Evolutionary conservation across 2,888 invertebrate species (phyloP), one percentile per base, ranked within the genome.

Genomic region (Apomyelois bistriatella): DNA sequence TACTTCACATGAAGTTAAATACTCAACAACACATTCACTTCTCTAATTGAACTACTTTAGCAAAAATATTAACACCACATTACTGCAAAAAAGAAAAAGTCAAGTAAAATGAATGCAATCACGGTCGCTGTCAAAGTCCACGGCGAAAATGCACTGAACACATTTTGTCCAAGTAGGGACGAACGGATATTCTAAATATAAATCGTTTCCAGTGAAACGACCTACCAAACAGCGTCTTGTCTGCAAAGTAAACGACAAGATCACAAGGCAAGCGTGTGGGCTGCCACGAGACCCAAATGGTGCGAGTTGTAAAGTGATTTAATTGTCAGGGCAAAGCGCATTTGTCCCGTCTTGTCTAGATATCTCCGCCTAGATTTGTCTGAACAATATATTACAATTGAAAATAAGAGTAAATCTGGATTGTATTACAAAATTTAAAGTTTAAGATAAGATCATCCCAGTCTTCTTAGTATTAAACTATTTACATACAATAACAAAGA

Each of bases 121-220:
- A 63, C 67, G 17, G 22, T 9, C 15, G 67, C 74, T 72, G 71
- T 71, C 70, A 74, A 77, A 72, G 76, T 74, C 67, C 73, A 73
- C 70, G 61, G 67, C 67, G 72, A 78, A 80, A 79, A 73, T 68
- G 75, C 74, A 81, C 79, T 79, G 80, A 81, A 79, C 78, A 76
- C 81, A 85, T 85, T 83, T 81, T 71, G 63, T 76, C 85, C 79
- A 83, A 81, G 77, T 83, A 82, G 78, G 85, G 82, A 74, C 78
- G 82, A 79, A 84, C 85, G 83, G 85, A 85, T 76, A 87, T 86
- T 89, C 89, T 90, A 90, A 86, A 84, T 79, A 84, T 89, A 89
- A 83, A 82, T 79, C 67, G 74, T 80, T 89, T 88, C 85, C 81
- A 85, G 76, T 74, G 85, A 90, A 87, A 84, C 81, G 79, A 71